Evolutionary conservation across 2,888 invertebrate species (phyloP).

Genomic region (Drosophila limbata): DNA sequence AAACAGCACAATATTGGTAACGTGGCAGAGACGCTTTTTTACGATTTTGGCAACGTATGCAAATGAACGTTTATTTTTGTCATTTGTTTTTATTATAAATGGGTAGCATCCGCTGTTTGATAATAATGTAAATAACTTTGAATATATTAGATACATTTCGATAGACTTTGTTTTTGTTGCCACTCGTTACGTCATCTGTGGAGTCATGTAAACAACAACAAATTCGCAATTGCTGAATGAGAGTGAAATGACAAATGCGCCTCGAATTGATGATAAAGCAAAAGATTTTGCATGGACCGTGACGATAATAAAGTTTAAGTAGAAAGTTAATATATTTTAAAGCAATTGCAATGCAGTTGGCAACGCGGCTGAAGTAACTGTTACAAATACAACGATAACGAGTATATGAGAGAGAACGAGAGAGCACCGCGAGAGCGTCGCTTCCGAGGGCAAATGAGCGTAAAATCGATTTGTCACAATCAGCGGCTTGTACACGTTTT

Average conservation of each 20-base stretch:
- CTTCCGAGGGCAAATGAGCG: conserved; percentile 47
- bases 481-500: conserved; percentile 53
- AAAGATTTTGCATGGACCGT: conserved; percentile 8
- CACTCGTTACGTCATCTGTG: conserved; percentile 63
- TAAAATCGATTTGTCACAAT: conserved; percentile 76
- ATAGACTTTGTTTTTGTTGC: conserved; percentile 19
- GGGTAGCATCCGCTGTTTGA: not conserved
- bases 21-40: conserved; percentile 50
- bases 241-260: conserved; percentile 2
- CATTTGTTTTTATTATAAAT: not conserved
- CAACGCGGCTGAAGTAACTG: conserved; percentile 50
- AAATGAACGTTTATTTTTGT: conserved; percentile 2
- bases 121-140: conserved; percentile 20
- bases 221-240: not conserved
- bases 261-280: conserved; percentile 12
- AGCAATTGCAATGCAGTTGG: conserved; percentile 42
- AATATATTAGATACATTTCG: conserved; percentile 18
- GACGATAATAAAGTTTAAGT: conserved; percentile 17
- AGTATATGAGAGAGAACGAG: conserved; percentile 18
- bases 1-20: conserved; percentile 23
- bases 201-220: conserved; percentile 44
- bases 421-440: conserved; percentile 32
- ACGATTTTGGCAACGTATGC: conserved; percentile 1
- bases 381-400: conserved; percentile 25
- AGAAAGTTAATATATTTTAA: conserved; percentile 43